phyloP scores from a whole-genome alignment of 2,113 vertebrate genomes.

The Tachysurus fulvidraco region DNA sequence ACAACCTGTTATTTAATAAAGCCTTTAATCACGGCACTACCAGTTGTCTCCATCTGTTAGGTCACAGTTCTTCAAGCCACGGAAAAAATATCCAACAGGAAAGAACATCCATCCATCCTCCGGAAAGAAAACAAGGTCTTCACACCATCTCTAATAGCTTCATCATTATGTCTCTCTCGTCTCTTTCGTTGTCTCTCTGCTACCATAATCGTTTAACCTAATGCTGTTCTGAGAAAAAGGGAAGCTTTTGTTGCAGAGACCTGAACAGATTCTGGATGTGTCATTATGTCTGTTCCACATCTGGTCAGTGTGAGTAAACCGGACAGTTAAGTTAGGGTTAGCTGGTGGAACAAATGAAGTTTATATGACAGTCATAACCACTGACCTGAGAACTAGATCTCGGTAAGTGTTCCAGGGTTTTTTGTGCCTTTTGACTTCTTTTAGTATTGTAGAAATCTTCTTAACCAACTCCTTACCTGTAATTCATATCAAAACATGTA shows the following conservation, averaged over 20 bases:
- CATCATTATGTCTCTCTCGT: too few relatives aligned
- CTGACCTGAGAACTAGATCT: neutral
- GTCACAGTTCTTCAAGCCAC: constrained; percentile 27
- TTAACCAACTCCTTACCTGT: too few relatives aligned
- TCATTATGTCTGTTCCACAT: constrained; percentile 37
- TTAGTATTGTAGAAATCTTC: too few relatives aligned
- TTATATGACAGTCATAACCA: neutral
- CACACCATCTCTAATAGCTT: constrained; percentile 32
- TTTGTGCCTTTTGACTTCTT: too few relatives aligned
- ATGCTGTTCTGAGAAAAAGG: neutral
- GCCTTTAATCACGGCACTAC: neutral
- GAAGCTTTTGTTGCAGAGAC: neutral
- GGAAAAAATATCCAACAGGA: neutral
- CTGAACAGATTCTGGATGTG: constrained; percentile 5
- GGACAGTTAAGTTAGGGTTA: neutral
- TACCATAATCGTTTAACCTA: neutral
- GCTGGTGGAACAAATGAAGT: neutral
- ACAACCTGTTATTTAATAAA: neutral
- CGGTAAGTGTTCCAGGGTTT: too few relatives aligned
- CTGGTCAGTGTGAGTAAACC: constrained; percentile 21
- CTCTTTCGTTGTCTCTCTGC: constrained; percentile 23
- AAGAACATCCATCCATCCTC: constrained; percentile 40
- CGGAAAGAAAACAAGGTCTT: constrained; percentile 29
- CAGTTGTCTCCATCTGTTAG: constrained; percentile 36
- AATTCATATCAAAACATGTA: too few relatives aligned